phyloP scores from a whole-genome alignment of 2,113 vertebrate genomes.

The Nematolebias whitei region DNA sequence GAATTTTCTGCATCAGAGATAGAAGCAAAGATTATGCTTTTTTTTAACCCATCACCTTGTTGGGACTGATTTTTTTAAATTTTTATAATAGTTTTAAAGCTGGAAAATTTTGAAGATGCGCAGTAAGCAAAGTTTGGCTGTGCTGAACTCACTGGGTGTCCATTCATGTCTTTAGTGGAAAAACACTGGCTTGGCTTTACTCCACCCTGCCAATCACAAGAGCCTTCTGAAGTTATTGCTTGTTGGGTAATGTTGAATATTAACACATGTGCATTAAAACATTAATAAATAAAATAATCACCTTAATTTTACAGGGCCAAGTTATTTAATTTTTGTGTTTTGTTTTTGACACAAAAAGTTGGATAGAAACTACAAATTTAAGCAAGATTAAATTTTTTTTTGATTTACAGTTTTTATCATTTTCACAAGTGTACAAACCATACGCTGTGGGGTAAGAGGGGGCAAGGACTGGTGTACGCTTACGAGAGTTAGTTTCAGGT shows the following conservation, averaged over 20 bases:
- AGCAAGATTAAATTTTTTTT: too few relatives aligned
- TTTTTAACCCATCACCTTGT: constrained; percentile 42
- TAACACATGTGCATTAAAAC: background rate
- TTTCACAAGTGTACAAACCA: too few relatives aligned
- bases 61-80: background rate
- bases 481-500: too few relatives aligned
- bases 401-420: too few relatives aligned
- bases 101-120: constrained; percentile 5
- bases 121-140: constrained; percentile 27
- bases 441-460: too few relatives aligned
- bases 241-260: background rate
- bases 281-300: background rate
- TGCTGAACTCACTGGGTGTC: constrained; percentile 74
- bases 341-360: too few relatives aligned
- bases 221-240: constrained; percentile 44
- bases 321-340: background rate
- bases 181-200: constrained; percentile 61
- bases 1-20: constrained; percentile 27
- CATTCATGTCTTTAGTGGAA: constrained; percentile 71
- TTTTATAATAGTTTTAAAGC: constrained; percentile 35
- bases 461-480: too few relatives aligned
- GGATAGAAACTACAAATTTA: too few relatives aligned
- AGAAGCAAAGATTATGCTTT: constrained; percentile 8
- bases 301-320: background rate
- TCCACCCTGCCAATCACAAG: constrained; percentile 73